Evolutionary conservation across 1,140 invertebrate genomes (phyloP).

Genomic region (Calycopis cecrops): DNA sequence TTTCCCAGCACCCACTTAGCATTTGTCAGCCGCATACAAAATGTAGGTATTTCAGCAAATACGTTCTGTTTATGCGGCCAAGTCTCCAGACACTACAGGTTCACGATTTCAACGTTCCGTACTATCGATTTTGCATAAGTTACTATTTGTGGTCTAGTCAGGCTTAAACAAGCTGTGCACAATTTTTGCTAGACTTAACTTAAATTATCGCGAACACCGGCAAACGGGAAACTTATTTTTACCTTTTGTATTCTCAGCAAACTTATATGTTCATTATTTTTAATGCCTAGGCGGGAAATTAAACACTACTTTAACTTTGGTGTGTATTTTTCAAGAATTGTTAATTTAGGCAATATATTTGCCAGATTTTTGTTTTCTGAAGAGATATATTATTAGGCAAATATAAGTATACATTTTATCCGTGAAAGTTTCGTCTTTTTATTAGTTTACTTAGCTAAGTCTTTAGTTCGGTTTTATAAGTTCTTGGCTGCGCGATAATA

Average conservation of each 20-base stretch:
- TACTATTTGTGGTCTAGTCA: conserved; percentile 24
- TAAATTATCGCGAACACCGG: conserved; percentile 23
- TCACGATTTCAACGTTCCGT: conserved; percentile 20
- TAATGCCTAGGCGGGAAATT: not conserved
- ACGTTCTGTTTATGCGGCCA: conserved; percentile 7
- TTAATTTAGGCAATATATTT: too few relatives aligned
- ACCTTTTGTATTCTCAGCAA: not conserved
- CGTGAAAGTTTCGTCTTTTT: too few relatives aligned
- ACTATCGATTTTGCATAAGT: conserved; percentile 44
- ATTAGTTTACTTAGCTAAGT: too few relatives aligned
- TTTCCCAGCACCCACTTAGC: conserved; percentile 4
- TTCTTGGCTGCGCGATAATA: too few relatives aligned
- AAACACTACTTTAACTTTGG: too few relatives aligned
- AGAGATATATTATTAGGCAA: too few relatives aligned
- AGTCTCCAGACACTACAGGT: conserved; percentile 14
- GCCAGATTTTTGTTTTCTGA: too few relatives aligned
- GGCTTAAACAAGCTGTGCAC: conserved; percentile 8
- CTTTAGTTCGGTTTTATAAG: too few relatives aligned
- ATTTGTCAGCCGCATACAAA: conserved; percentile 10
- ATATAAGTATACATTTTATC: too few relatives aligned
- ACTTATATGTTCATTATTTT: conserved; percentile 10
- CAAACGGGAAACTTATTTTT: conserved; percentile 3
- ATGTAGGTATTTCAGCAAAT: conserved; percentile 11
- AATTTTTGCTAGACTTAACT: conserved; percentile 11
- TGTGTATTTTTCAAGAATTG: too few relatives aligned